Evolutionary conservation across 2,113 vertebrate species (phyloP).

Genomic region (Candoia aspera): DNA sequence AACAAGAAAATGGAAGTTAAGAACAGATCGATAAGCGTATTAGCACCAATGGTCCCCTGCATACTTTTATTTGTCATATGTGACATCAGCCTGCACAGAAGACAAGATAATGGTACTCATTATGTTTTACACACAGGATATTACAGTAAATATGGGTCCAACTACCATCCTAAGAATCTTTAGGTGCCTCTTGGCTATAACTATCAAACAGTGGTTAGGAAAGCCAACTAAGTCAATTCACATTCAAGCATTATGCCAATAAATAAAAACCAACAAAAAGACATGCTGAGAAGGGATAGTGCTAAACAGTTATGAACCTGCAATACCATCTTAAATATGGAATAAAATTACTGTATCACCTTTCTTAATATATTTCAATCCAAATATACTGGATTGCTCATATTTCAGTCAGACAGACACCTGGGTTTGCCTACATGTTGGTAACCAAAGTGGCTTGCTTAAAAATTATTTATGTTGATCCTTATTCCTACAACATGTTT

Average conservation of each 20-base stretch:
- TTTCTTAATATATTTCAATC: background rate
- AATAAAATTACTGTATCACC: background rate
- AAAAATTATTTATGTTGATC: background rate
- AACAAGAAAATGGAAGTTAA: background rate
- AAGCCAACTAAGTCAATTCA: background rate
- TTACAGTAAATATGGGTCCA: background rate
- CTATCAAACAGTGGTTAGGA: background rate
- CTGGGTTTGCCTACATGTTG: background rate
- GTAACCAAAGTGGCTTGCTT: background rate
- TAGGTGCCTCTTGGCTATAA: background rate
- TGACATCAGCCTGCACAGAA: background rate
- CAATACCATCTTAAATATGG: background rate
- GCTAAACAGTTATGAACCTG: background rate
- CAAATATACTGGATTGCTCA: background rate
- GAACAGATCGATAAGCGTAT: background rate
- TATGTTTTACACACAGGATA: background rate
- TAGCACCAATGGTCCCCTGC: background rate
- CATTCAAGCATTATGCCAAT: background rate
- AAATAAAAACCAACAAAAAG: background rate
- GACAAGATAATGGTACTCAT: background rate
- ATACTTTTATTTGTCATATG: background rate
- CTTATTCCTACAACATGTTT: background rate
- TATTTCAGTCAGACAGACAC: background rate
- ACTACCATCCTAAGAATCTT: background rate
- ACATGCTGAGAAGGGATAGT: background rate